A percentile compares a stretch with the other conserved stretches of the same genome.
Conservation (phyloP, 1,140 invertebrate species). For the Sesamia nonagrioides region DNA sequence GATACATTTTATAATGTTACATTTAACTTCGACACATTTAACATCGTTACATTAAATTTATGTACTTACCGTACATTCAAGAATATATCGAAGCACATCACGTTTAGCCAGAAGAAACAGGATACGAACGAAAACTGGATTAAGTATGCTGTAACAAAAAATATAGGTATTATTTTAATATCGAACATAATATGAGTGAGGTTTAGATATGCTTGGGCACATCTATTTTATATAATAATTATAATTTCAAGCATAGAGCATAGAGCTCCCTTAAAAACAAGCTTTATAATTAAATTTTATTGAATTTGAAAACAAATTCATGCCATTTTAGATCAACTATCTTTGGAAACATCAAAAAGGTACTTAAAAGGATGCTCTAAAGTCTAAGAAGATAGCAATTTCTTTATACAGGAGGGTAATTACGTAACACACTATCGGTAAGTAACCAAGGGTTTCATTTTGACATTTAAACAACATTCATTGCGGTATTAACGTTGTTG, state of each 20-base stretch:
- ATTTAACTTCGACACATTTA: background rate
- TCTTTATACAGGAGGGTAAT: too few relatives aligned
- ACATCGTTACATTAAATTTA: background rate
- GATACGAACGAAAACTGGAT: constrained; percentile 91
- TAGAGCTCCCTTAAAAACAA: background rate
- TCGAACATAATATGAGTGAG: background rate
- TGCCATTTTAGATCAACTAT: too few relatives aligned
- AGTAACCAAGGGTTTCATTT: too few relatives aligned
- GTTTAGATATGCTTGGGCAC: too few relatives aligned
- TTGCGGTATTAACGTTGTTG: too few relatives aligned
- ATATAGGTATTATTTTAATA: constrained; percentile 11
- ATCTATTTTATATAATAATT: too few relatives aligned
- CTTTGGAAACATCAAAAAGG: background rate
- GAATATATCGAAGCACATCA: constrained; percentile 90
- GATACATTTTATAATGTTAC: constrained; percentile 31
- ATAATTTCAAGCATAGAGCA: background rate
- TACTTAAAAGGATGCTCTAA: background rate
- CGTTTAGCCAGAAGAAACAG: constrained; percentile 91
- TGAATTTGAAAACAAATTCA: too few relatives aligned
- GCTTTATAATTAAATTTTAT: background rate
- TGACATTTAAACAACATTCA: too few relatives aligned
- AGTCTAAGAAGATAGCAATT: background rate
- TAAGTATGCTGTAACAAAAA: constrained; percentile 87
- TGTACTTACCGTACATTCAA: constrained; percentile 79
- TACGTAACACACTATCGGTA: too few relatives aligned